A percentile compares a stretch with the other conserved stretches of the same genome.
Evolutionary conservation across 23 tunicate genomes (phyloP).

Genomic region (Halocynthia aurantium): DNA sequence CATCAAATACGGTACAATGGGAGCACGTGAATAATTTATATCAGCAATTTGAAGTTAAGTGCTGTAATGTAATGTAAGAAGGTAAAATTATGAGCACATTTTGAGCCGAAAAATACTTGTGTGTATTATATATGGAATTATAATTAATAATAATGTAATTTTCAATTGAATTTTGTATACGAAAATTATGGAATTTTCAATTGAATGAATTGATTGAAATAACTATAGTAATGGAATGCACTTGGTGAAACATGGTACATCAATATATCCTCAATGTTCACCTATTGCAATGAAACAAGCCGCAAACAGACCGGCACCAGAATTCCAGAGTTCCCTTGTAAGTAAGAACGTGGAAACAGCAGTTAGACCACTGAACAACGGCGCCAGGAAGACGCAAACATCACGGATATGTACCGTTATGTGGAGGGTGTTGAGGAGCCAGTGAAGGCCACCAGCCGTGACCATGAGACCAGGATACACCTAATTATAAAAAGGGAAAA

Average conservation of each 20-base stretch:
- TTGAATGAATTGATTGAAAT: too few relatives aligned
- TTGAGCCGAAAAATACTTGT: too few relatives aligned
- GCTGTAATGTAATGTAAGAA: too few relatives aligned
- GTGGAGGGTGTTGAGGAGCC: slow-evolving; percentile 74
- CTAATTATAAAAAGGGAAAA: slow-evolving; percentile 14
- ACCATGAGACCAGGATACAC: slow-evolving; percentile 99
- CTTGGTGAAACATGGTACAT: neutral
- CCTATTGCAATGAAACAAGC: slow-evolving; percentile 97
- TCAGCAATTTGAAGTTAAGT: too few relatives aligned
- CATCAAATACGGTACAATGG: too few relatives aligned
- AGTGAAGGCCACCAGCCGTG: slow-evolving; percentile 91
- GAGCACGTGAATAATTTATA: too few relatives aligned
- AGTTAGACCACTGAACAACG: slow-evolving; percentile 91
- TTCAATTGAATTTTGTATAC: too few relatives aligned
- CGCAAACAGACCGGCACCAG: slow-evolving; percentile 97
- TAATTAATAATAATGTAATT: too few relatives aligned
- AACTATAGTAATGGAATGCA: too few relatives aligned
- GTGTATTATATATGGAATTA: too few relatives aligned
- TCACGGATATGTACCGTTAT: slow-evolving; percentile 93
- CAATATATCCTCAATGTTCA: neutral
- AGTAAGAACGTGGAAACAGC: slow-evolving; percentile 85
- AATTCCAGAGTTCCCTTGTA: slow-evolving; percentile 84
- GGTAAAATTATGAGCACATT: too few relatives aligned
- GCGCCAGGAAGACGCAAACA: slow-evolving; percentile 98
- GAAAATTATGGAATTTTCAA: too few relatives aligned